Evolutionary conservation across 2,888 invertebrate genomes (phyloP), one percentile per base, ranked within the genome.

Genomic region (Sinohyriopsis cumingii): DNA sequence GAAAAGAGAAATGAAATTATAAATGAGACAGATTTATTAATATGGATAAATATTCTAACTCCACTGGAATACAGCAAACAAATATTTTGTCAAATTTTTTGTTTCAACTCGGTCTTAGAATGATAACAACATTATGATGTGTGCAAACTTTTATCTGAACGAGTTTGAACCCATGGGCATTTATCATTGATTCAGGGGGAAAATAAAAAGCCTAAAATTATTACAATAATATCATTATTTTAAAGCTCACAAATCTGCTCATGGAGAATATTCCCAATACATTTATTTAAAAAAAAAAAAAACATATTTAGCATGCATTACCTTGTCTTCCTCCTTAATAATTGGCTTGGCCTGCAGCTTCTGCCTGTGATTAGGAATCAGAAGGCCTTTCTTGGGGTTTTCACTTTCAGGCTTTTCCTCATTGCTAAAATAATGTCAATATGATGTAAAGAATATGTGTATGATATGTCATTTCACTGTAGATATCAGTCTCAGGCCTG

Each of bases 331-430:
- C 61, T 72, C 70, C 64, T 67, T 73, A 6, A 71, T 68, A 6
- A 89, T 64, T 25, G 84, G 83, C 76, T 90, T 94, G 0, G 94
- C 93, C 80, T 93, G 91, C 65, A 95, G 89, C 75, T 92, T 92
- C 87, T 94, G 94, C 87, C 94, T 89, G 88, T 95, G 94, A 89
- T 94, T 95, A 0, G 95, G 94, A 6, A 94, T 74, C 20, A 63
- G 68, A n/a, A 65, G 71, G 24, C 59, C 33, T 63, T 54, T 55
- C 28, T 68, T 68, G 28, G 12, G 15, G 5, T 24, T 28, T 53
- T 67, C 55, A 20, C 19, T 20, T n/a, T 15, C 45, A 45, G 12
- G 15, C 45, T 45, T 45, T 45, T 45, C 45, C 45, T 45, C 45
- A 12, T 45, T 45, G 45, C 45, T 45, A 45, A 45, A 45, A 45